Evolutionary conservation across 1,140 invertebrate species (phyloP).

Genomic region (Euura saliciscinereae): DNA sequence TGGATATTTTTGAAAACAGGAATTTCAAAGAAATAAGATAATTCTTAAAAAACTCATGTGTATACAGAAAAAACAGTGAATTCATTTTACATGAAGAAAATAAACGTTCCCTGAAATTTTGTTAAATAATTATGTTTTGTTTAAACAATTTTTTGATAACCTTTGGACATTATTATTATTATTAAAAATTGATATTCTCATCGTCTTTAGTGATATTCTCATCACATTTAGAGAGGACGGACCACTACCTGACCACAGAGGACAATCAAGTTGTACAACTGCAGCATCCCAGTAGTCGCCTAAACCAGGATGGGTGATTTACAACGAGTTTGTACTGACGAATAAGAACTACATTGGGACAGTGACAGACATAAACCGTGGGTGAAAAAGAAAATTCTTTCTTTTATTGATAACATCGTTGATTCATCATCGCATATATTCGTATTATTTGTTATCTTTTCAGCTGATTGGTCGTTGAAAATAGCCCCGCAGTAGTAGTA

Average conservation of each 20-base stretch:
- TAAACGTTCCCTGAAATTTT: too few species aligned
- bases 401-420: constrained; percentile 13
- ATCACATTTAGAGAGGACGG: constrained; percentile 93
- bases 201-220: constrained; percentile 84
- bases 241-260: constrained; percentile 98
- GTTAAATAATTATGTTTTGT: too few species aligned
- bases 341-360: constrained; percentile 99
- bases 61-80: too few species aligned
- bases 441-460: constrained; percentile 47
- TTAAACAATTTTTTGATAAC: too few species aligned
- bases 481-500: constrained; percentile 98
- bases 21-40: too few species aligned
- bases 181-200: too few species aligned
- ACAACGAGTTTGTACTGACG: constrained; percentile 99
- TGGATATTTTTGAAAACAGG: too few species aligned
- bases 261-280: constrained; percentile 99
- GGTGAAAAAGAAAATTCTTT: constrained; percentile 51
- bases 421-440: too few species aligned
- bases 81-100: too few species aligned
- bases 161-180: too few species aligned
- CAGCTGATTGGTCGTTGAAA: constrained; percentile 93
- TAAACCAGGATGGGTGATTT: constrained; percentile 99
- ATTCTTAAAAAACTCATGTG: too few species aligned
- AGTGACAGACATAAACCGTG: constrained; percentile 98
- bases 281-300: constrained; percentile 95